Evolutionary conservation across 2,888 invertebrate genomes (phyloP).

Genomic region (Halictus quadricinctus): DNA sequence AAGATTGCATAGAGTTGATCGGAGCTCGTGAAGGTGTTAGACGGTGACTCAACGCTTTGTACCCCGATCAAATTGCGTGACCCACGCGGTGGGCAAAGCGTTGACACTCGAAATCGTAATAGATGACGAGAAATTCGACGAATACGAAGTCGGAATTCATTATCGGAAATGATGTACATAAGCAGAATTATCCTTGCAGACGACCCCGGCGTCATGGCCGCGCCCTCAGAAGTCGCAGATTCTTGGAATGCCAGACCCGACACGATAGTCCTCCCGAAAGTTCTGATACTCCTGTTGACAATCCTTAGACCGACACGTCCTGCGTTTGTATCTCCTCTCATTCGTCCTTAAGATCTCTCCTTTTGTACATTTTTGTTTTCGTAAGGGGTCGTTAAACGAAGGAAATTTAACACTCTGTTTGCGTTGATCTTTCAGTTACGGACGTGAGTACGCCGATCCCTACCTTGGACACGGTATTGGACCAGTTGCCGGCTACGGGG

Average conservation of each 20-base stretch:
- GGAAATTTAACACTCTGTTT: not conserved
- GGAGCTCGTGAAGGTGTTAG: not conserved
- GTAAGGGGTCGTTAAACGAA: not conserved
- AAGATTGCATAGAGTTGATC: not conserved
- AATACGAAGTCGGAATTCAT: not conserved
- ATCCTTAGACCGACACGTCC: constrained; percentile 64
- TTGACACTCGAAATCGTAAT: not conserved
- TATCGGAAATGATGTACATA: not conserved
- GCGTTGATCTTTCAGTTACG: constrained; percentile 86
- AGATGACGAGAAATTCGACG: not conserved
- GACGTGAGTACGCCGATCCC: constrained; percentile 96
- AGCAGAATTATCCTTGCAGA: constrained; percentile 71
- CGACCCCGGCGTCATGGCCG: constrained; percentile 73
- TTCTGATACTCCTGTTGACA: constrained; percentile 52
- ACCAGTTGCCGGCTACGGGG: constrained; percentile 98
- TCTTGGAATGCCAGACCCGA: constrained; percentile 63
- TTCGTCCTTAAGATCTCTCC: not conserved
- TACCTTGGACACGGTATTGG: constrained; percentile 98
- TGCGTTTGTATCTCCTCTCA: constrained; percentile 64
- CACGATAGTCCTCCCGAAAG: constrained; percentile 63
- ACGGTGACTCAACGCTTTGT: too few species aligned
- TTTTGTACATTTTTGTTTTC: not conserved
- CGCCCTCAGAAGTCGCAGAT: constrained; percentile 77
- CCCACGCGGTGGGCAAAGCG: too few species aligned
- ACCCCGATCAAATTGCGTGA: not conserved